Base-by-base conservation (phyloP, 2,797 vertebrate genomes). In the Cynopterus sphinx region DNA sequence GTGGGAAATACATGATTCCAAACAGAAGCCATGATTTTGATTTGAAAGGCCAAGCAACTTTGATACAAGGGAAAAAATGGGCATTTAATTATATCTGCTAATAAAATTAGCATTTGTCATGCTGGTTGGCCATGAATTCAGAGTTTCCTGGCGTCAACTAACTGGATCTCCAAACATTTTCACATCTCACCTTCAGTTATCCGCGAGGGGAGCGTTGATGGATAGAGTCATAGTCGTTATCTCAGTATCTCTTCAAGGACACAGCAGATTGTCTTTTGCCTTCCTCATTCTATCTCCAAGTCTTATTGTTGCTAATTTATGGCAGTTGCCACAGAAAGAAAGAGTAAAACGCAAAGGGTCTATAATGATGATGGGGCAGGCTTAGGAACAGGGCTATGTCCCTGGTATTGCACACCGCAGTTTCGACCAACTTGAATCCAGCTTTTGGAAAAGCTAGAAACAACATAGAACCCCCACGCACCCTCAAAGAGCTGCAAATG, bases 271-370 rank as follows among this genome's bases (percentile, higher is more conserved):
- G 22, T 70, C 43, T 92, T 79, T 97, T 22, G 36, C 36, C 51
- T 96, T 95, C 19, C 26, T 94, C 84, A 49, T 90, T 95, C 1
- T 6, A 28, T 79, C 53, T 90, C 68, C 65, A 36, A 33, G 84
- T 93, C 2, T 46, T 94, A 77, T 74, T 91, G 87, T 19, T 51
- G 53, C 59, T 96, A 97, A 97, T 98, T 98, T 96, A 96, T 77
- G 96, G 90, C 59, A 95, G 31, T 93, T 92, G 81, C 88, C 12
- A 61, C 53, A 71, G 70, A 90, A 90, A 74, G 43, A 97, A 93
- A 97, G 77, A 78, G 49, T 41, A 85, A 94, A 96, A 71, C 59
- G 77, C 89, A 96, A 92, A 96, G 73, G 95, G 36, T n/a, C 82
- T 87, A 5, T 94, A 94, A 91, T 96, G 96, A 96, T 93, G 65